Percentiles rank a stretch among this genome's conserved stretches.
phyloP scores from a whole-genome alignment of 2,888 invertebrate species.

The Homarus gammarus region DNA sequence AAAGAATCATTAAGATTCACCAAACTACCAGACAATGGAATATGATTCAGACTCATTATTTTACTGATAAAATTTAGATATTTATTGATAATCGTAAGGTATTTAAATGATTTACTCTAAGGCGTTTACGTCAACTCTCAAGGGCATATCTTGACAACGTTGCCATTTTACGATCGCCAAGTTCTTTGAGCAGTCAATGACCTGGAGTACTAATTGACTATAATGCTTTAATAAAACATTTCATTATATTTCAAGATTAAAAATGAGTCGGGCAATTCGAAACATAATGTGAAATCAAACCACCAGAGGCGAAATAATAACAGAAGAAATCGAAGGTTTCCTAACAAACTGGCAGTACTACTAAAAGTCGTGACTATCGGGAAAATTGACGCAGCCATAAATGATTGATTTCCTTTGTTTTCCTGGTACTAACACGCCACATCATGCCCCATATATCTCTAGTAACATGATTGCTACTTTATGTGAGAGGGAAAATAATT shows the following conservation, averaged over 20 bases:
- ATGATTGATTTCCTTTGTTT: conserved; percentile 36
- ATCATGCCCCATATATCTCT: too few relatives aligned
- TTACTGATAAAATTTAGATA: too few relatives aligned
- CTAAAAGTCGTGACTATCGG: background rate
- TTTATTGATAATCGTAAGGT: background rate
- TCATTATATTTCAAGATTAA: background rate
- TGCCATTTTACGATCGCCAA: conserved; percentile 37
- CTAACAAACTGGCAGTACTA: background rate
- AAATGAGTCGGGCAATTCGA: background rate
- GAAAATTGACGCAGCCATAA: conserved; percentile 1
- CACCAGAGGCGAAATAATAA: background rate
- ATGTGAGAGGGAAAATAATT: too few relatives aligned
- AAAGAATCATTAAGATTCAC: background rate
- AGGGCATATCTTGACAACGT: conserved; percentile 32
- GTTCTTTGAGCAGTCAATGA: conserved; percentile 25
- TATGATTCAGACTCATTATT: too few relatives aligned
- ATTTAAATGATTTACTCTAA: background rate
- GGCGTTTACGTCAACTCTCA: conserved; percentile 37
- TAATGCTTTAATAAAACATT: background rate
- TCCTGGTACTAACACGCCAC: background rate
- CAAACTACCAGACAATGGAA: too few relatives aligned
- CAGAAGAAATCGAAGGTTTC: background rate
- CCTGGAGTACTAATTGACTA: background rate
- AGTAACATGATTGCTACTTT: too few relatives aligned
- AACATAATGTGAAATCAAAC: background rate